Conservation (phyloP, 2,113 vertebrate species). For the Herpetotheres cachinnans region DNA sequence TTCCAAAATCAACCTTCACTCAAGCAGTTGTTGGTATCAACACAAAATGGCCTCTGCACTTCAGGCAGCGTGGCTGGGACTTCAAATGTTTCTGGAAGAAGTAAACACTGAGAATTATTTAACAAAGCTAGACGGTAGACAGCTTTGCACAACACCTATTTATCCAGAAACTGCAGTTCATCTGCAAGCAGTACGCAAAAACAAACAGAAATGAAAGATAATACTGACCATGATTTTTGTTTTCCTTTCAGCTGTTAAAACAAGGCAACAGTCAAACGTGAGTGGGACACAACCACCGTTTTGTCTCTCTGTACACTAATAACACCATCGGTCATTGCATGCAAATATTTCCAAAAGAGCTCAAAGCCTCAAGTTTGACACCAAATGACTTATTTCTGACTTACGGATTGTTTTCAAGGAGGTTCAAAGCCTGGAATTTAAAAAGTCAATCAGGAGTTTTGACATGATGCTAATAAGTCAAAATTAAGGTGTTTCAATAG, state of each 20-base stretch:
- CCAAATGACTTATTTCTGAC: background rate
- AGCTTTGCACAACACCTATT: background rate
- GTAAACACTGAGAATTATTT: background rate
- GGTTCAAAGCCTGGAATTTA: background rate
- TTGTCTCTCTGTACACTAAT: background rate
- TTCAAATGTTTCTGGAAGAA: background rate
- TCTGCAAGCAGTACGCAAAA: background rate
- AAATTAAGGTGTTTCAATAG: background rate
- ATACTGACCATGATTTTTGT: background rate
- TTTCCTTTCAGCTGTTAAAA: background rate
- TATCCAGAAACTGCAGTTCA: background rate
- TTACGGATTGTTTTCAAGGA: background rate
- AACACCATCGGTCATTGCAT: rapidly evolving
- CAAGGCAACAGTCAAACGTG: rapidly evolving
- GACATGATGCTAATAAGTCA: background rate
- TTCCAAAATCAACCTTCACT: background rate
- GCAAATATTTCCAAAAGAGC: background rate
- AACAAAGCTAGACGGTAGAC: background rate
- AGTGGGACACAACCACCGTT: background rate
- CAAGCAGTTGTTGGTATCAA: background rate
- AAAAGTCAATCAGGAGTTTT: background rate
- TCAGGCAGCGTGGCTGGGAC: background rate
- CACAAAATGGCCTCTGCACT: background rate
- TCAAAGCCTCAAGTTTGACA: background rate
- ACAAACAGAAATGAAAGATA: background rate